phyloP scores from a whole-genome alignment of 2,888 invertebrate genomes.

The Drosophila subquinaria region DNA sequence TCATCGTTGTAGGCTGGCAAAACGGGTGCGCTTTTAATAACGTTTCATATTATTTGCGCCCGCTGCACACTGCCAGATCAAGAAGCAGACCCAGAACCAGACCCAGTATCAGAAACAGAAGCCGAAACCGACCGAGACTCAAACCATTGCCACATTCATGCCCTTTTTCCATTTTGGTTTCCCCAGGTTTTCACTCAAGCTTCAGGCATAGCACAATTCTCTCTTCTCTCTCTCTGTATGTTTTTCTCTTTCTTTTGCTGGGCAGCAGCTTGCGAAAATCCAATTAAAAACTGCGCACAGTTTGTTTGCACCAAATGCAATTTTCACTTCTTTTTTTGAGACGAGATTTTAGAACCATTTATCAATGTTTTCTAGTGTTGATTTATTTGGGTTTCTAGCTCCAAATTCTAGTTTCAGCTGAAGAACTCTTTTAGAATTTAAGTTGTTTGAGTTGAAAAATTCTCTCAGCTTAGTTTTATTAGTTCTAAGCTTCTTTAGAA shows the following conservation, averaged over 20 bases:
- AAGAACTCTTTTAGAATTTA: neutral
- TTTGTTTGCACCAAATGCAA: conserved; percentile 64
- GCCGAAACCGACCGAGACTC: conserved; percentile 1
- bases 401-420: neutral
- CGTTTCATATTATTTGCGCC: conserved; percentile 72
- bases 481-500: neutral
- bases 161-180: conserved; percentile 4
- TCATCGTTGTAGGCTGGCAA: conserved; percentile 25
- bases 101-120: neutral
- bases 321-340: conserved; percentile 65
- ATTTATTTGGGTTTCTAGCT: conserved; percentile 11
- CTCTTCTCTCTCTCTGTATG: conserved; percentile 12
- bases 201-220: conserved; percentile 33
- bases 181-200: conserved; percentile 28
- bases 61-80: conserved; percentile 62
- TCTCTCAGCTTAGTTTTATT: neutral
- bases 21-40: conserved; percentile 77
- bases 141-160: conserved; percentile 10
- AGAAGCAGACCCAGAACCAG: conserved; percentile 8
- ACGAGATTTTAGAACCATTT: conserved; percentile 3
- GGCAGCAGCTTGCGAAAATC: conserved; percentile 62
- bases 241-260: conserved; percentile 6
- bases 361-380: neutral
- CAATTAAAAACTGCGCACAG: conserved; percentile 76
- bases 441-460: conserved; percentile 10